These are phyloP conservation scores for Stegodyphus dumicola DNA, from an alignment of 1,140 invertebrate genomes.

Conservation along the genomic window DNA sequence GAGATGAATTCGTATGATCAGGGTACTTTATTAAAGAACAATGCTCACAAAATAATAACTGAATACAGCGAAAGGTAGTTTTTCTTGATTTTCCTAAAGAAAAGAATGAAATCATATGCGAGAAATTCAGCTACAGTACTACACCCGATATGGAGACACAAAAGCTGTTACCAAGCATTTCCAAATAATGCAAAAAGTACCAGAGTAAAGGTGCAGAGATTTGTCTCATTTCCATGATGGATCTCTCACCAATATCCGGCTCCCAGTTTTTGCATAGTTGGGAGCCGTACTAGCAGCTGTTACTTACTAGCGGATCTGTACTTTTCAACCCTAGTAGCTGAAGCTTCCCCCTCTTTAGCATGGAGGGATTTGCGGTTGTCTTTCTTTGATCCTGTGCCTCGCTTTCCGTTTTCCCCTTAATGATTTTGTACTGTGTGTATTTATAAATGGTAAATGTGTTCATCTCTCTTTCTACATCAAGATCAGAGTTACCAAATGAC, in stretches of 20 bases:
- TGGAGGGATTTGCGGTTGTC: too few relatives aligned
- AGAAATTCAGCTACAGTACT: not conserved
- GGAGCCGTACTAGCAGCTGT: not conserved
- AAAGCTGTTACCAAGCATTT: not conserved
- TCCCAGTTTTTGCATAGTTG: conserved; percentile 1
- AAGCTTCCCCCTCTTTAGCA: not conserved
- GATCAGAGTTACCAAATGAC: too few relatives aligned
- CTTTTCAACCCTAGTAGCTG: not conserved
- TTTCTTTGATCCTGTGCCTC: too few relatives aligned
- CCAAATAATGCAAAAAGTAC: not conserved
- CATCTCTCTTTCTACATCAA: too few relatives aligned
- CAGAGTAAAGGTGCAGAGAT: not conserved
- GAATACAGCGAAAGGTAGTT: too few relatives aligned
- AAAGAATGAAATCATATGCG: not conserved
- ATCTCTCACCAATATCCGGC: conserved; percentile 1
- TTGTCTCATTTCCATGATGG: conserved; percentile 4
- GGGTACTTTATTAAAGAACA: too few relatives aligned
- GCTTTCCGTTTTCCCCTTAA: too few relatives aligned
- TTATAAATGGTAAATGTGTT: too few relatives aligned
- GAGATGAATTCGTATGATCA: too few relatives aligned
- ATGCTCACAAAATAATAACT: too few relatives aligned
- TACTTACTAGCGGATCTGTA: not conserved
- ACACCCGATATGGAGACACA: not conserved
- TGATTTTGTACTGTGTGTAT: too few relatives aligned
- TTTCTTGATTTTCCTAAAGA: too few relatives aligned